Conservation (phyloP, 2,888 invertebrate species). For the Drosophila longiperda region DNA sequence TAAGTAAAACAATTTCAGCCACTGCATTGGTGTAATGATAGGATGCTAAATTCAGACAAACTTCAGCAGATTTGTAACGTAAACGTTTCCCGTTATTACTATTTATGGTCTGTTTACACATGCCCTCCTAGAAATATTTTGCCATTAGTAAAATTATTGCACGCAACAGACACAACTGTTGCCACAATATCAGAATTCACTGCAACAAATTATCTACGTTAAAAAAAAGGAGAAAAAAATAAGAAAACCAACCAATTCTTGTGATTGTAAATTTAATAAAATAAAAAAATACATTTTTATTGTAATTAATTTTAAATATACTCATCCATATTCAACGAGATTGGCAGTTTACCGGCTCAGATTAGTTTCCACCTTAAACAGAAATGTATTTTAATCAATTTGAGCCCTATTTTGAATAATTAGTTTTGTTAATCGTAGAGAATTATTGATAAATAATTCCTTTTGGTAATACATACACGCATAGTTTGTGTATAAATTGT, state of each 20-base stretch:
- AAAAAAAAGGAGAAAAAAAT: slow-evolving; percentile 10
- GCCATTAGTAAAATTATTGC: slow-evolving; percentile 73
- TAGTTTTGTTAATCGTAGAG: slow-evolving; percentile 46
- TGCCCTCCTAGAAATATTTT: slow-evolving; percentile 67
- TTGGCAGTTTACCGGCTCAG: slow-evolving; percentile 39
- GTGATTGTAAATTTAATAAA: slow-evolving; percentile 79
- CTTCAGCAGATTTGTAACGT: slow-evolving; percentile 48
- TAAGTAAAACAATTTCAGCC: slow-evolving; percentile 76
- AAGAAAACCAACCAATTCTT: slow-evolving; percentile 53
- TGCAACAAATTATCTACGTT: slow-evolving; percentile 46
- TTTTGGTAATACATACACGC: slow-evolving; percentile 28
- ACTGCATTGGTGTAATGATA: slow-evolving; percentile 65
- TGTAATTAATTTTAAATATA: slow-evolving; percentile 63
- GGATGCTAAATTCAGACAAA: slow-evolving; percentile 64
- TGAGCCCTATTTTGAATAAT: slow-evolving; percentile 41
- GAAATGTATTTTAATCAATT: slow-evolving; percentile 21
- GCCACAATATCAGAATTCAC: slow-evolving; percentile 52
- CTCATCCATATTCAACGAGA: slow-evolving; percentile 38
- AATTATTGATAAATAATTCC: slow-evolving; percentile 54
- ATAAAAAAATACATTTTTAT: slow-evolving; percentile 60
- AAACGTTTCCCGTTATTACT: slow-evolving; percentile 45
- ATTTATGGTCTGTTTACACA: slow-evolving; percentile 51
- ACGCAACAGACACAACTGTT: slow-evolving; percentile 56
- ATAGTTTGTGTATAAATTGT: slow-evolving; percentile 24
- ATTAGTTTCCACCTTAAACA: slow-evolving; percentile 20